Conservation (phyloP, 2,797 vertebrate genomes). For the Paedocypris micromegethes region DNA sequence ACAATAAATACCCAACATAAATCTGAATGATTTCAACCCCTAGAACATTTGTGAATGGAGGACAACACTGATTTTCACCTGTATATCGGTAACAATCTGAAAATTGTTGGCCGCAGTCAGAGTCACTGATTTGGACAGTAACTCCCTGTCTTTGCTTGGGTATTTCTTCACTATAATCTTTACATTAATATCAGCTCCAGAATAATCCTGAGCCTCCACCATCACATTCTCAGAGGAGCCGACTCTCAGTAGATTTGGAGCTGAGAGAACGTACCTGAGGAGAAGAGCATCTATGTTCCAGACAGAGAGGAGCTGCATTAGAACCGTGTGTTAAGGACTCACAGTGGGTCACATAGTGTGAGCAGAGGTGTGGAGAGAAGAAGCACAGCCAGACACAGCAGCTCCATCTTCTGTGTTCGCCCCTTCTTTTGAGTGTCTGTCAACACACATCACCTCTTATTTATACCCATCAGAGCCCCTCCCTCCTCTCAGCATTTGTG, state of each 20-base stretch:
- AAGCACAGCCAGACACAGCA: too few species aligned
- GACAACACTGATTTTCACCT: slow-evolving; percentile 10
- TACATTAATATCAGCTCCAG: slow-evolving; percentile 4
- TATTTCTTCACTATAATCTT: slow-evolving; percentile 34
- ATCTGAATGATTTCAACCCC: neutral
- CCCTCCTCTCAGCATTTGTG: too few species aligned
- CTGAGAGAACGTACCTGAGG: slow-evolving; percentile 35
- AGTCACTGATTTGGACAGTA: neutral
- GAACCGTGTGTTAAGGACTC: too few species aligned
- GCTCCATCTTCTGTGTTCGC: too few species aligned
- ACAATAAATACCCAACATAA: neutral
- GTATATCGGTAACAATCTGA: slow-evolving; percentile 27
- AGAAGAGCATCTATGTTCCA: neutral
- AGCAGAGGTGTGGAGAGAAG: too few species aligned
- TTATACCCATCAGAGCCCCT: too few species aligned
- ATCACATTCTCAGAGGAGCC: slow-evolving; percentile 46
- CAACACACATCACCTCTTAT: too few species aligned
- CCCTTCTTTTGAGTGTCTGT: too few species aligned
- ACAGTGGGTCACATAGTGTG: too few species aligned
- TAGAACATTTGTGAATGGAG: neutral
- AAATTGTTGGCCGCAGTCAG: slow-evolving; percentile 22
- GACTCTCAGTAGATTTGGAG: slow-evolving; percentile 50
- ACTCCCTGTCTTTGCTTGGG: slow-evolving; percentile 23
- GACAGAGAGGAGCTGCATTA: too few species aligned
- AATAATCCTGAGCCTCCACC: slow-evolving; percentile 49